Conservation (phyloP, 2,888 invertebrate species). For the Eudemis profundana region DNA sequence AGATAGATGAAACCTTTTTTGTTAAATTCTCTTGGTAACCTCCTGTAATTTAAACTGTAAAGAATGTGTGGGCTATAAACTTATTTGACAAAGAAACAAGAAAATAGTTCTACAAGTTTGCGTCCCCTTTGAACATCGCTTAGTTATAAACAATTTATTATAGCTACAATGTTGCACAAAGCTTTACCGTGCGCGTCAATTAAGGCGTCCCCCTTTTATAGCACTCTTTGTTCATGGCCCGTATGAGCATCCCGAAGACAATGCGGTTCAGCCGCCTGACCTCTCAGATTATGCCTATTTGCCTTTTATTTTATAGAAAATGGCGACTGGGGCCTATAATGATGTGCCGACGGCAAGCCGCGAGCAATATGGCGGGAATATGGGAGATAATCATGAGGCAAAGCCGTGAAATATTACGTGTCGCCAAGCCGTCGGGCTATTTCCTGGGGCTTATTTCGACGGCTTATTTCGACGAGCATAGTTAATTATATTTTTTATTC, state of each 20-base stretch:
- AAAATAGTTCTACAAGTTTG: not conserved
- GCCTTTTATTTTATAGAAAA: slow-evolving; percentile 75
- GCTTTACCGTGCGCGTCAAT: slow-evolving; percentile 62
- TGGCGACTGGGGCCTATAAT: slow-evolving; percentile 44
- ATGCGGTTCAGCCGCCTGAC: slow-evolving; percentile 72
- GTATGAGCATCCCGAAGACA: slow-evolving; percentile 64
- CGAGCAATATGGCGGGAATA: not conserved
- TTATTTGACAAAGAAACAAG: not conserved
- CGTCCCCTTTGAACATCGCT: slow-evolving; percentile 8
- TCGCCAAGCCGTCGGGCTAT: not conserved
- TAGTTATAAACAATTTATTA: slow-evolving; percentile 23
- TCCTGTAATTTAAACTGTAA: not conserved
- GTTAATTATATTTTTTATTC: not conserved
- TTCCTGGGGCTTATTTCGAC: slow-evolving; percentile 1
- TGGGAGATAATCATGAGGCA: not conserved
- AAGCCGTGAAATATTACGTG: slow-evolving; percentile 12
- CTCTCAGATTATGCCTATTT: slow-evolving; percentile 72
- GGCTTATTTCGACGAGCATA: not conserved
- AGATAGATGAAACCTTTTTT: too few relatives aligned
- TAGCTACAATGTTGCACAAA: slow-evolving; percentile 66
- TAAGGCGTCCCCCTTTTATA: slow-evolving; percentile 57
- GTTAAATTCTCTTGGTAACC: not conserved
- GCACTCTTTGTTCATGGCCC: slow-evolving; percentile 60
- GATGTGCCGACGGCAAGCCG: slow-evolving; percentile 27
- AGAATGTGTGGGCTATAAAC: slow-evolving; percentile 4